Evolutionary conservation across 1,140 invertebrate genomes (phyloP).

Genomic region (Bacillus rossius): DNA sequence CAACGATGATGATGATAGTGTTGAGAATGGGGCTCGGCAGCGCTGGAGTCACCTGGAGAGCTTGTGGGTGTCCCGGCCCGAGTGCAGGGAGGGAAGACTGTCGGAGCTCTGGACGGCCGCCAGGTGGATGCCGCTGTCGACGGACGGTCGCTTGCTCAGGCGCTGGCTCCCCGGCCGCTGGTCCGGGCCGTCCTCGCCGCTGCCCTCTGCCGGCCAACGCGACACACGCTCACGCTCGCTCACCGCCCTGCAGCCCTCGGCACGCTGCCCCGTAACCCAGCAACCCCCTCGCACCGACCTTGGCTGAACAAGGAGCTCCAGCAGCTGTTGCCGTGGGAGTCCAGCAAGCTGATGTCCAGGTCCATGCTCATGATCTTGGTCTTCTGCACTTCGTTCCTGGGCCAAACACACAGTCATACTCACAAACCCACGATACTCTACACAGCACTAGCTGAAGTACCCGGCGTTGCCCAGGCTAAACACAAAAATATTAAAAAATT

Average conservation of each 20-base stretch:
- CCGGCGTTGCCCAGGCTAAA: too few relatives aligned
- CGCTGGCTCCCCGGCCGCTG: slow-evolving; percentile 37
- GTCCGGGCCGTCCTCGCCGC: not conserved
- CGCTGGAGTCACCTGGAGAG: slow-evolving; percentile 11
- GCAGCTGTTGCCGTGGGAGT: not conserved
- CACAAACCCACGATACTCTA: not conserved
- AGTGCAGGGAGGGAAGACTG: not conserved
- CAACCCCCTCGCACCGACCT: too few relatives aligned
- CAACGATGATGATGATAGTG: too few relatives aligned
- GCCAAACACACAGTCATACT: slow-evolving; percentile 11
- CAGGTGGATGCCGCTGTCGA: slow-evolving; percentile 81
- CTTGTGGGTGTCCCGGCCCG: slow-evolving; percentile 8
- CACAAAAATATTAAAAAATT: not conserved
- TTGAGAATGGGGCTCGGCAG: too few relatives aligned
- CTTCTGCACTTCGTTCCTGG: slow-evolving; percentile 43
- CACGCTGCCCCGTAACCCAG: too few relatives aligned
- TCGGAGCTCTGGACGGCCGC: slow-evolving; percentile 42
- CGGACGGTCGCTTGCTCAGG: slow-evolving; percentile 69
- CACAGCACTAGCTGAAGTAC: not conserved
- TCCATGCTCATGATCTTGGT: slow-evolving; percentile 39
- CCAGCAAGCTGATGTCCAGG: slow-evolving; percentile 18
- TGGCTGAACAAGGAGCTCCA: too few relatives aligned
- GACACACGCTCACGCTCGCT: too few relatives aligned
- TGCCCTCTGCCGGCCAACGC: too few relatives aligned
- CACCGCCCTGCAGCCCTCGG: too few relatives aligned